These are phyloP conservation scores for Cyanoramphus novaezelandiae DNA, from an alignment of 2,113 vertebrate species.

Conservation along the genomic window DNA sequence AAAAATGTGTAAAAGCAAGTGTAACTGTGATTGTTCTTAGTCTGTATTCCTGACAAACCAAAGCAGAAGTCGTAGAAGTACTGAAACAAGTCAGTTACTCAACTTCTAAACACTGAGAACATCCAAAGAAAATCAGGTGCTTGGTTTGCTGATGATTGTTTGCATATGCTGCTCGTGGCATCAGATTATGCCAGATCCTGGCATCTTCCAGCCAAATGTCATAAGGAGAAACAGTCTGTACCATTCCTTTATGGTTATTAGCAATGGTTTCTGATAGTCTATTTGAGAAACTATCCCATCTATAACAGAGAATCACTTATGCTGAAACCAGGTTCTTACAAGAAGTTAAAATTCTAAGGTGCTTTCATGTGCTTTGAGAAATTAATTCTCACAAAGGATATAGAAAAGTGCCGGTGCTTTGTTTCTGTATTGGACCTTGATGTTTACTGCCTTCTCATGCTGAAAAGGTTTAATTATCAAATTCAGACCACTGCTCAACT, in stretches of 20 bases:
- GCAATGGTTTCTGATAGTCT: background rate
- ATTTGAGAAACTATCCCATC: background rate
- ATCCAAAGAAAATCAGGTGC: background rate
- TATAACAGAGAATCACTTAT: background rate
- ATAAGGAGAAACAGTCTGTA: background rate
- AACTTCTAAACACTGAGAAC: background rate
- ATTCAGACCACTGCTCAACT: background rate
- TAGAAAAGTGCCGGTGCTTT: background rate
- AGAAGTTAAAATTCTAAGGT: background rate
- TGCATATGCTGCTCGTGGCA: background rate
- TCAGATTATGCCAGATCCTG: rapidly evolving
- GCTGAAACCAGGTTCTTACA: background rate
- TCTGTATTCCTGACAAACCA: background rate
- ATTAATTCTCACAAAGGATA: background rate
- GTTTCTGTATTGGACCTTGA: background rate
- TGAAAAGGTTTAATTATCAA: background rate
- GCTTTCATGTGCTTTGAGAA: background rate
- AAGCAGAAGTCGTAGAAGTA: background rate
- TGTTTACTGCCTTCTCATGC: background rate
- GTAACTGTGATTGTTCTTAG: background rate
- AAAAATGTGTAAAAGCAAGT: background rate
- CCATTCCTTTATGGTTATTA: background rate
- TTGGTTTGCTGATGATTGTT: background rate
- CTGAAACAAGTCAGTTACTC: background rate
- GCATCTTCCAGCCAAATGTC: background rate